These are phyloP conservation scores for Sarcophaga subvicina DNA, from an alignment of 2,888 invertebrate species.

Conservation along the genomic window DNA sequence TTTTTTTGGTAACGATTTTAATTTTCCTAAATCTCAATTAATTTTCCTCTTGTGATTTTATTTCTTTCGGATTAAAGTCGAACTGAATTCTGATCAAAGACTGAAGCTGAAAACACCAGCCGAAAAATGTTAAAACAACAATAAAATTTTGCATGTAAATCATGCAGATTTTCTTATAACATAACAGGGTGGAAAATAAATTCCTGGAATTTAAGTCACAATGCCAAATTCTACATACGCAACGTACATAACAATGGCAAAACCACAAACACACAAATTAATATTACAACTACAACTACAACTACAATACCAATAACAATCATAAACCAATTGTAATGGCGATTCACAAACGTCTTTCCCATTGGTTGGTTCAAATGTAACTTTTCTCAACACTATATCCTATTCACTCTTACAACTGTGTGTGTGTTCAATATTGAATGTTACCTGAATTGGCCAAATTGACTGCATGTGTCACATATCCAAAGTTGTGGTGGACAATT, in stretches of 20 bases:
- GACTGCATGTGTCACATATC: no score
- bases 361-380: conserved; percentile 44
- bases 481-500: no score
- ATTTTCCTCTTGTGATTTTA: no score
- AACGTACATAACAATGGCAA: not conserved
- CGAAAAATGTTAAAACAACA: no score
- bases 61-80: no score
- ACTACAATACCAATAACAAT: not conserved
- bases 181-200: conserved; percentile 22
- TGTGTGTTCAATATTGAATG: not conserved
- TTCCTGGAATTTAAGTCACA: conserved; percentile 18
- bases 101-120: no score
- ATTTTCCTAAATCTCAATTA: no score
- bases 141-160: no score
- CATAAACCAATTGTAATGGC: conserved; percentile 48
- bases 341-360: not conserved
- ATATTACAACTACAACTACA: not conserved
- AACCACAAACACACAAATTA: not conserved
- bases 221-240: no score
- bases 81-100: no score
- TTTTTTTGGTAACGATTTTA: no score
- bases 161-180: no score
- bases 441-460: conserved; percentile 45
- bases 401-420: conserved; percentile 41
- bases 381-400: not conserved